Evolutionary conservation across 2,797 vertebrate genomes (phyloP), one percentile per base, ranked within the genome.

Genomic region (Pipistrellus pipistrellus): DNA sequence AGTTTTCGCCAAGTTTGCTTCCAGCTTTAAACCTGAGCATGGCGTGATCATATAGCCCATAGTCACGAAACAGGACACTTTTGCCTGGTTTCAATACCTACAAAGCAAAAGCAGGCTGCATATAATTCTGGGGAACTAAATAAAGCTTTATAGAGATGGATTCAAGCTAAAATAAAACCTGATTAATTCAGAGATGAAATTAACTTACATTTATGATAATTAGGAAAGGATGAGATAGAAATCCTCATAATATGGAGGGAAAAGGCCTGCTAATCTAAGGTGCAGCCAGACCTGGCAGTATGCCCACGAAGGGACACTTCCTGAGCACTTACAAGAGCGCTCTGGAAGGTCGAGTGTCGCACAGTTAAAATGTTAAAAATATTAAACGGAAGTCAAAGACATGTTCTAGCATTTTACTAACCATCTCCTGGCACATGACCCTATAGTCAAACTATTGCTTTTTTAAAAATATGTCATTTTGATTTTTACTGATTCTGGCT

Each of bases 1-100:
- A 99, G 97, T 99, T 99, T 88, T 99, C 98, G 90, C 99, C 99
- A 93, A 99, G 98, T 93, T 99, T 99, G 98, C 98, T 99, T 90
- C 99, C 98, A 0, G 99, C 97, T 98, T 99, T 99, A 98, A 99
- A 99, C 48, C 99, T 98, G 41, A 99, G 98, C 99, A 99, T 99
- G 90, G 99, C 98, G 48, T 99, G 99, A 93, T 99, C 99, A 48
- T 99, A 93, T 0, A 99, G 97, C n/a, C 99, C 99, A 13, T 99
- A 99, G 98, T 99, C 99, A 75, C 99, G 98, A 97, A 99, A 99
- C 75, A 99, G 97, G 71, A 99, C 97, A 30, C 98, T 96, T 83
- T 98, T 99, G 59, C 99, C 99, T 57, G 99, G 99, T 95, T 99
- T 99, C 96, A 99, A 96, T 0, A 99, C 98, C 99, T 99, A 95